Conservation (phyloP, 2,113 vertebrate species). For the Cromileptes altivelis region DNA sequence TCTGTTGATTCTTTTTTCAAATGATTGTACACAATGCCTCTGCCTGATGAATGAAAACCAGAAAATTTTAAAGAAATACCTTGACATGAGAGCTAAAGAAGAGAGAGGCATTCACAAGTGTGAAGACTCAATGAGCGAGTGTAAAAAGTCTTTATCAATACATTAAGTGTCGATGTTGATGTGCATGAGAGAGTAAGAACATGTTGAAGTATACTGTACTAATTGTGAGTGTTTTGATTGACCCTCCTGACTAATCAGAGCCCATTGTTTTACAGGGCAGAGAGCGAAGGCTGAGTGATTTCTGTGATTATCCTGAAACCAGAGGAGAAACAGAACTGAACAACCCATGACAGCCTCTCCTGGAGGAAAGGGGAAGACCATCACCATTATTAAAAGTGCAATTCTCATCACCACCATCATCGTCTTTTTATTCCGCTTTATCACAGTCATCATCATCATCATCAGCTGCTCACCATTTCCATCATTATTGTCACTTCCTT, state of each 20-base stretch:
- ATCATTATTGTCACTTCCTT: not conserved
- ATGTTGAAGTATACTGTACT: not conserved
- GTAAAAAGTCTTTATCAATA: slow-evolving; percentile 6
- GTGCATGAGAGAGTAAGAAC: slow-evolving; percentile 4
- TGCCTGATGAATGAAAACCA: not conserved
- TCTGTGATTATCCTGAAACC: slow-evolving; percentile 69
- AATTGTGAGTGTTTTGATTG: slow-evolving; percentile 22
- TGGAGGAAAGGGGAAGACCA: slow-evolving; percentile 21
- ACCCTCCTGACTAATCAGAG: slow-evolving; percentile 71
- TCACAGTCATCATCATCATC: slow-evolving; percentile 5
- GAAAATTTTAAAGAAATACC: not conserved
- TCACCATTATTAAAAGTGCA: slow-evolving; percentile 20
- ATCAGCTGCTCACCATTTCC: not conserved
- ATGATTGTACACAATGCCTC: not conserved
- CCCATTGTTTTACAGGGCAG: slow-evolving; percentile 73
- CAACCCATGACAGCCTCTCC: slow-evolving; percentile 21
- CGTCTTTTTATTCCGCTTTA: slow-evolving; percentile 10
- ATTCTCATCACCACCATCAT: slow-evolving; percentile 18
- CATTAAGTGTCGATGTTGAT: not conserved
- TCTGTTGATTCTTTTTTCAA: too few relatives aligned
- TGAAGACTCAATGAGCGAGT: not conserved
- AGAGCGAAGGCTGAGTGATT: slow-evolving; percentile 72
- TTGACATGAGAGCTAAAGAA: not conserved
- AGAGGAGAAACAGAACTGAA: slow-evolving; percentile 52
- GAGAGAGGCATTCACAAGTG: not conserved